phyloP scores from a whole-genome alignment of 2,113 vertebrate genomes.

The Boulengerochromis microlepis region DNA sequence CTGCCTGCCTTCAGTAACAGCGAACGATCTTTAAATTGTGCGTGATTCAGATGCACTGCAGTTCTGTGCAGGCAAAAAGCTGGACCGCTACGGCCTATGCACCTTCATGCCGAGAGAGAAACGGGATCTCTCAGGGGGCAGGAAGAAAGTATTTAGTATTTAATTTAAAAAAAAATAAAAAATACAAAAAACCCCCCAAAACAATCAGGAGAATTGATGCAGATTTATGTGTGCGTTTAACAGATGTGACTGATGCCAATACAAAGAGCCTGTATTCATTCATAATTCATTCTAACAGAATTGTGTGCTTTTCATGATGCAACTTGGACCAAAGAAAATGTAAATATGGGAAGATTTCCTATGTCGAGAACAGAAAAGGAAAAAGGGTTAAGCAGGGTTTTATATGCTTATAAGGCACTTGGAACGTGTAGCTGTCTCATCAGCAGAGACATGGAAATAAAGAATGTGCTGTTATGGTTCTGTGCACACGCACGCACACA shows the following conservation, averaged over 20 bases:
- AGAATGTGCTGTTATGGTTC: constrained; percentile 36
- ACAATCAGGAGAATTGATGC: not conserved
- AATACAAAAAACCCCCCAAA: not conserved
- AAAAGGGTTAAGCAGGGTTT: not conserved
- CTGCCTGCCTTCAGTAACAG: constrained; percentile 9
- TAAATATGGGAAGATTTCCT: not conserved
- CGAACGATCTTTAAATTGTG: constrained; percentile 31
- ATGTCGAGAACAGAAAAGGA: not conserved
- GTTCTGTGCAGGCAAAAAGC: constrained; percentile 3
- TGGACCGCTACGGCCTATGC: not conserved
- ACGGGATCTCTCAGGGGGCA: not conserved
- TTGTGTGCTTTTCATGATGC: not conserved
- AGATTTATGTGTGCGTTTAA: not conserved
- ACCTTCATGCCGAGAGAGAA: not conserved
- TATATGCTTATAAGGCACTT: constrained; percentile 50
- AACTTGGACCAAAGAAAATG: not conserved
- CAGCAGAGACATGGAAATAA: constrained; percentile 6
- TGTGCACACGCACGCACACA: constrained; percentile 22
- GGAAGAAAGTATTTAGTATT: not conserved
- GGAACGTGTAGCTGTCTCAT: not conserved
- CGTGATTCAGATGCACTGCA: constrained; percentile 24
- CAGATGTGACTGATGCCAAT: not conserved
- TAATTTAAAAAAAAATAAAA: not conserved
- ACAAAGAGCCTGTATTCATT: not conserved
- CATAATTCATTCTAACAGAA: not conserved